Evolutionary conservation across 2,113 vertebrate species (phyloP).

Genomic region (Eptesicus fuscus): DNA sequence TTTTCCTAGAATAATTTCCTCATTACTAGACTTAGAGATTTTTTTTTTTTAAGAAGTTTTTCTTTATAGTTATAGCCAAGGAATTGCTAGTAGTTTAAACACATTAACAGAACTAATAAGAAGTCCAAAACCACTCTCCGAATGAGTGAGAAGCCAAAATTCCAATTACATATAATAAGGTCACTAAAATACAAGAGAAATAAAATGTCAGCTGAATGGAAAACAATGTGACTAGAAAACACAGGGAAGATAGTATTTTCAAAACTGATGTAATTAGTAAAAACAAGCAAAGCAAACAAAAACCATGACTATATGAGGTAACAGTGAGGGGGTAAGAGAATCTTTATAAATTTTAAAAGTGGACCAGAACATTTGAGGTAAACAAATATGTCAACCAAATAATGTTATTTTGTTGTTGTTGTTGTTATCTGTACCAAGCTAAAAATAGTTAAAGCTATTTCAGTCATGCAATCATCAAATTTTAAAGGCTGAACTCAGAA

Average conservation of each 20-base stretch:
- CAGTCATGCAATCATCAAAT: neutral
- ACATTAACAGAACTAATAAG: neutral
- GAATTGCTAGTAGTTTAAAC: neutral
- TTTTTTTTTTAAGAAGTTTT: neutral
- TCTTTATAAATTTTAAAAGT: neutral
- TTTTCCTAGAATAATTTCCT: neutral
- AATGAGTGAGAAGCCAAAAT: neutral
- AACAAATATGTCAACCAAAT: neutral
- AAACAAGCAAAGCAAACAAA: neutral
- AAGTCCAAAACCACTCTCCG: neutral
- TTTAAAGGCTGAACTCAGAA: neutral
- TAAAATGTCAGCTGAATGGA: neutral
- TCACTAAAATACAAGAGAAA: neutral
- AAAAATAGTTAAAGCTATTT: neutral
- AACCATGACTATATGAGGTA: neutral
- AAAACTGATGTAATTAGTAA: neutral
- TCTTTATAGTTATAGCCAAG: neutral
- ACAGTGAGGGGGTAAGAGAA: neutral
- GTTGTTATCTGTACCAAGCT: neutral
- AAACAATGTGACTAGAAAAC: neutral
- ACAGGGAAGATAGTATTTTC: neutral
- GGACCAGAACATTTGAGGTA: neutral
- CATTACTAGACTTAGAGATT: neutral
- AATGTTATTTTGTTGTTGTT: neutral
- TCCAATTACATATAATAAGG: neutral